Base-by-base conservation (phyloP, 2,888 invertebrate genomes). In the Cybosia mesomella region DNA sequence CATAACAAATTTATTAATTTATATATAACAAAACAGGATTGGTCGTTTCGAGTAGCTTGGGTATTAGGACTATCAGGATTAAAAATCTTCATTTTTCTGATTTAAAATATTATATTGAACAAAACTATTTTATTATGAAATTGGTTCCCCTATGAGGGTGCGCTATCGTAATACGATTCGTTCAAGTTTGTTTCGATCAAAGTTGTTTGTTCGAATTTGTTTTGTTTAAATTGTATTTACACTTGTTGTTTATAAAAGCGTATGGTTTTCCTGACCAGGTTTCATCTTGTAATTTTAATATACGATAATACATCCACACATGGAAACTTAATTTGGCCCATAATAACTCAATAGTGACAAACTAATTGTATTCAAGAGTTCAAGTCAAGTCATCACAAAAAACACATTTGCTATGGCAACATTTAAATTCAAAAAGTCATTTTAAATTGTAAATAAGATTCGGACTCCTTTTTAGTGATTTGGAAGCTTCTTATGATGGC, bases 361-460 rank as follows among this genome's bases (percentile, higher is more conserved):
- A 21, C 53, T 36, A n/a, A 54, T 32, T 58, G 49, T 58, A 58
- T 0, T 66, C 24, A 21, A 60, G 39, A 43, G 66, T 60, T 66
- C n/a, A n/a, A n/a, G n/a, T n/a, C n/a, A n/a, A n/a, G 55, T 39
- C 60, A 55, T 61, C 39, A 32, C 21, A 43, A 55, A 66, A 43
- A 58, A 10, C 4, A 0, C 18, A 49, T n/a, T 49, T 49, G 4
- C 8, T n/a, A 18, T n/a, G 49, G 49, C n/a, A 49, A n/a, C n/a
- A n/a, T 49, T 49, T 49, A n/a, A 49, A n/a, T n/a, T n/a, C 1
- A n/a, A 49, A 39, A 55, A 53, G 64, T 73, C 62, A 59, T 58
- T 73, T 73, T 60, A 58, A 53, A n/a, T 61, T 76, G 61, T 72
- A 79, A 68, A 75, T 72, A 39, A 39, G 39, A 49, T 24, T 71